Conservation (phyloP, 2,888 invertebrate genomes). For the Polydesmus complanatus region DNA sequence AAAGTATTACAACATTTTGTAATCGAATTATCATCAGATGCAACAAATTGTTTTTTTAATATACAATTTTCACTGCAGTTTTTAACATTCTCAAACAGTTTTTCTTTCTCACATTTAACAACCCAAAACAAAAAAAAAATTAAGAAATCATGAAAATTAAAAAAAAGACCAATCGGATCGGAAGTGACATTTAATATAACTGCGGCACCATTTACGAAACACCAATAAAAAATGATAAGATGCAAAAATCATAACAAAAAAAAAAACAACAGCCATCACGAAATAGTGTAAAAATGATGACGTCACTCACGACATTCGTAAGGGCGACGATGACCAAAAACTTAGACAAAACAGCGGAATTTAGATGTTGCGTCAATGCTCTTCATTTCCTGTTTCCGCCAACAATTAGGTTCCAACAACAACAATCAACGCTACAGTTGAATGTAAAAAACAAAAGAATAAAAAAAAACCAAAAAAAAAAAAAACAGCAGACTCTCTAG, state of each 20-base stretch:
- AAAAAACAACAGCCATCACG: neutral
- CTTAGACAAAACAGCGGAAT: no score
- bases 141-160: neutral
- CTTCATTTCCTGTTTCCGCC: no score
- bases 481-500: neutral
- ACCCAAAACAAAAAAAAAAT: neutral
- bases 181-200: neutral
- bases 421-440: neutral
- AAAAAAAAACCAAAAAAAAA: neutral
- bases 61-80: neutral
- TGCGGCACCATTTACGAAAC: neutral
- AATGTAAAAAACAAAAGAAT: neutral
- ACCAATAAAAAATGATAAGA: neutral
- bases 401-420: neutral
- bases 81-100: neutral
- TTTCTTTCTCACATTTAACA: neutral
- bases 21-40: slow-evolving; percentile 9
- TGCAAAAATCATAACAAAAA: no score
- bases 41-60: neutral
- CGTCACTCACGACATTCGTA: neutral
- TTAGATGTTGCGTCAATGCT: no score
- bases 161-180: neutral
- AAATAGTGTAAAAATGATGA: neutral
- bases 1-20: neutral
- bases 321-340: neutral